phyloP scores from a whole-genome alignment of 2,797 vertebrate species.

The Darevskia nairensis region DNA sequence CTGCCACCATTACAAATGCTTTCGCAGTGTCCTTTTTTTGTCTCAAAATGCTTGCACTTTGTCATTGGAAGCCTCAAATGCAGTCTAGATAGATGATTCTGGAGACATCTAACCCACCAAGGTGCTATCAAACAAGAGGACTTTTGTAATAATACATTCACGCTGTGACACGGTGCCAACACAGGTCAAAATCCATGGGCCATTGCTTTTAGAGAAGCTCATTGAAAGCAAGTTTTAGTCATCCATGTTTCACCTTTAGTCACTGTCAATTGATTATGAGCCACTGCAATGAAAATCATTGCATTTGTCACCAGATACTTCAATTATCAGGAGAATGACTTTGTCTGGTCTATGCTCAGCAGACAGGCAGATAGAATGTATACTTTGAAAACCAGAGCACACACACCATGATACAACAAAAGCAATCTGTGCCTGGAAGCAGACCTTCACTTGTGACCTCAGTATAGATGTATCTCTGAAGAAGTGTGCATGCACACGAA shows the following conservation, averaged over 20 bases:
- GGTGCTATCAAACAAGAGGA: neutral
- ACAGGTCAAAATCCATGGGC: neutral
- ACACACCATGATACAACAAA: neutral
- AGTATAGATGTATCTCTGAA: too few species aligned
- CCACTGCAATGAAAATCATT: neutral
- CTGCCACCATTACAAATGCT: neutral
- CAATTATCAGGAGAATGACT: constrained; percentile 4
- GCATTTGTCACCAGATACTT: neutral
- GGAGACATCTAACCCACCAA: neutral
- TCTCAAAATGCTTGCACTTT: constrained; percentile 4
- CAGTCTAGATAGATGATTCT: neutral
- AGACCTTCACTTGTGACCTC: neutral
- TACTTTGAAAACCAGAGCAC: neutral
- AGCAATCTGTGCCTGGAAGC: neutral
- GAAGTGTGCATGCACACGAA: too few species aligned
- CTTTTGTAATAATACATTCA: constrained; percentile 25
- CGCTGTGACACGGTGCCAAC: neutral
- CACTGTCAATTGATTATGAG: neutral
- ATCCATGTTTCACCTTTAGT: neutral
- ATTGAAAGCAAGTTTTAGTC: constrained; percentile 5
- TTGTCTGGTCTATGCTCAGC: neutral
- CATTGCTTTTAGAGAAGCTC: constrained; percentile 1
- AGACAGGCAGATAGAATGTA: neutral
- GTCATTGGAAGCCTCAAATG: neutral
- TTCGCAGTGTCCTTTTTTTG: constrained; percentile 1